Evolutionary conservation across 2,113 vertebrate species (phyloP).

Genomic region (Notothenia rossii): DNA sequence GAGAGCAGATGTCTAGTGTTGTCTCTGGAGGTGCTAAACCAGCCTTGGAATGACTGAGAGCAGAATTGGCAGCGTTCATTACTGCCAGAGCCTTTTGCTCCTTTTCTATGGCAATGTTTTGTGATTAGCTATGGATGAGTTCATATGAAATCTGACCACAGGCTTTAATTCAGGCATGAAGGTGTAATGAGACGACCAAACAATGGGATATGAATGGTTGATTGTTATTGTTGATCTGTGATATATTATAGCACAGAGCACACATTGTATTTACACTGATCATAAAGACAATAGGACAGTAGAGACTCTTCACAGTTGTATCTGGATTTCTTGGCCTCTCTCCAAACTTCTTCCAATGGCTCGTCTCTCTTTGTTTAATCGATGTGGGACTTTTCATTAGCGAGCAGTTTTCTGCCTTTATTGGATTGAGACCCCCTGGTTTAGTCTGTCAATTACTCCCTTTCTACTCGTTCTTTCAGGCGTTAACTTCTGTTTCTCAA

Average conservation of each 20-base stretch:
- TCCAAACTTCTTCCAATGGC: neutral
- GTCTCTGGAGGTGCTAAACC: conserved; percentile 34
- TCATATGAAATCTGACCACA: conserved; percentile 33
- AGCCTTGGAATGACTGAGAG: conserved; percentile 4
- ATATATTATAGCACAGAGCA: neutral
- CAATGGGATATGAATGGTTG: conserved; percentile 4
- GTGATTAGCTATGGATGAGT: conserved; percentile 37
- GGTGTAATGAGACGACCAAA: conserved; percentile 7
- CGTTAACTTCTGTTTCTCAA: conserved; percentile 24
- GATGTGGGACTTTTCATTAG: conserved; percentile 56
- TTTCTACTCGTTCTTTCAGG: conserved; percentile 19
- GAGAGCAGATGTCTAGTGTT: conserved; percentile 42
- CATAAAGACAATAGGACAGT: neutral
- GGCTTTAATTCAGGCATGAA: conserved; percentile 38
- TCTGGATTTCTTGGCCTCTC: conserved; percentile 2
- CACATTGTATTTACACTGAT: neutral
- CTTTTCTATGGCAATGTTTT: conserved; percentile 26
- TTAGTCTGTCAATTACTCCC: conserved; percentile 41
- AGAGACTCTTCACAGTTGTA: neutral
- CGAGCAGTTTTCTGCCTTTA: conserved; percentile 41
- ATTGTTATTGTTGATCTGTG: conserved; percentile 26
- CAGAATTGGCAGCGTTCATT: conserved; percentile 40
- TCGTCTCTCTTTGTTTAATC: conserved; percentile 32
- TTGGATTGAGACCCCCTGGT: conserved; percentile 42
- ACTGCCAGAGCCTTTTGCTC: conserved; percentile 36